phyloP scores from a whole-genome alignment of 2,797 vertebrate genomes.

The Oreonectes daqikongensis region DNA sequence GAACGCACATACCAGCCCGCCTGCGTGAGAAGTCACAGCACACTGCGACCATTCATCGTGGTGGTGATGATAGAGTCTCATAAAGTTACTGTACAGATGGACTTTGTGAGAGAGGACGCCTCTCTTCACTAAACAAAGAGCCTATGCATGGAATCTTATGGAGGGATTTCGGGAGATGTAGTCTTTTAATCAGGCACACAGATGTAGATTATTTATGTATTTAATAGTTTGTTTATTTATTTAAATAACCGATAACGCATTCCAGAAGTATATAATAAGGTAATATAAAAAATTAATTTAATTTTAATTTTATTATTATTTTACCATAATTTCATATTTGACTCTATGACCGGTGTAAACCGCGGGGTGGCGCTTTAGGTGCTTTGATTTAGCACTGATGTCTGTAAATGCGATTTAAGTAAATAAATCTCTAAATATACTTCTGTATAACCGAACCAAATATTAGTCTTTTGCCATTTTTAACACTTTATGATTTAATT shows the following conservation, averaged over 20 bases:
- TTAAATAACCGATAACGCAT: no score
- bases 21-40: constrained; percentile 33
- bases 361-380: constrained; percentile 38
- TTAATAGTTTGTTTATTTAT: no score
- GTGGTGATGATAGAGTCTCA: not conserved
- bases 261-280: not conserved
- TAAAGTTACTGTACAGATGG: not conserved
- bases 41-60: constrained; percentile 33
- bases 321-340: constrained; percentile 23
- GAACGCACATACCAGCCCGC: constrained; percentile 51
- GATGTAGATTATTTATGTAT: not conserved
- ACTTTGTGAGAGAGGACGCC: constrained; percentile 19
- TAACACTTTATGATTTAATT: no score
- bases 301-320: not conserved
- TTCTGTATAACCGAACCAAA: no score
- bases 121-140: constrained; percentile 14
- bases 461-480: no score
- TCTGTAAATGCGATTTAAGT: not conserved
- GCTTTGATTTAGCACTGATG: not conserved
- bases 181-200: not conserved
- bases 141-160: not conserved
- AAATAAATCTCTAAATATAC: not conserved
- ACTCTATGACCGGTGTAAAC: not conserved
- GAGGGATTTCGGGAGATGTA: constrained; percentile 56
- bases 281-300: not conserved